These are phyloP conservation scores for Myrmecophaga tridactyla DNA, from an alignment of 2,113 vertebrate species.

Conservation along the genomic window DNA sequence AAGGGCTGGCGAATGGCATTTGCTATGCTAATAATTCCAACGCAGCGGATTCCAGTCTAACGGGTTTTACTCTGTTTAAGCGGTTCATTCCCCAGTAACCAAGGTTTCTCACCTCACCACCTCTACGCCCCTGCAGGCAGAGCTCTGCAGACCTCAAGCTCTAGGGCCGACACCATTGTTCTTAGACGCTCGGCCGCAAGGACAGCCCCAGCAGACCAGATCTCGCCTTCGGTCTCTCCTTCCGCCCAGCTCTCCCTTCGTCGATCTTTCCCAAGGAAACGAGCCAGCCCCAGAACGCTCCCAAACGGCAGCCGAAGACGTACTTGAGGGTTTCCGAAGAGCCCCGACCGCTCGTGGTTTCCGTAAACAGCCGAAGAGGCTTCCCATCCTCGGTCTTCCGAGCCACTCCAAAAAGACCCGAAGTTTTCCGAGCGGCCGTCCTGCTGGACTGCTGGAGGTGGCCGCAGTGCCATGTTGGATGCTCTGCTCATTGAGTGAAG, in stretches of 20 bases:
- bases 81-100: background rate
- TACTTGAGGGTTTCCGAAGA: conserved; percentile 70
- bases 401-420: conserved; percentile 88
- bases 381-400: conserved; percentile 77
- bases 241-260: background rate
- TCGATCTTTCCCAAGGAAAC: conserved; percentile 71
- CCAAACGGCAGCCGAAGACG: conserved; percentile 72
- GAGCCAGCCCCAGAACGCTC: background rate
- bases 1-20: background rate
- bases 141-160: background rate
- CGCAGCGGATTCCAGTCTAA: background rate
- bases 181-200: conserved; percentile 9
- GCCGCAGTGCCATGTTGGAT: conserved; percentile 98
- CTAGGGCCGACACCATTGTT: conserved; percentile 53
- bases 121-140: background rate
- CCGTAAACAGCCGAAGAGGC: conserved; percentile 80
- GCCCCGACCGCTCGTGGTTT: conserved; percentile 3
- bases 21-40: background rate
- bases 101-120: background rate
- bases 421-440: conserved; percentile 92
- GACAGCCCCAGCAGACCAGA: background rate
- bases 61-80: background rate
- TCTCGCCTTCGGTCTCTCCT: conserved; percentile 31
- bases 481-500: conserved; percentile 87
- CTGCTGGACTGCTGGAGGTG: conserved; percentile 98